phyloP scores from a whole-genome alignment of 2,113 vertebrate species.

The Syrrhaptes paradoxus region DNA sequence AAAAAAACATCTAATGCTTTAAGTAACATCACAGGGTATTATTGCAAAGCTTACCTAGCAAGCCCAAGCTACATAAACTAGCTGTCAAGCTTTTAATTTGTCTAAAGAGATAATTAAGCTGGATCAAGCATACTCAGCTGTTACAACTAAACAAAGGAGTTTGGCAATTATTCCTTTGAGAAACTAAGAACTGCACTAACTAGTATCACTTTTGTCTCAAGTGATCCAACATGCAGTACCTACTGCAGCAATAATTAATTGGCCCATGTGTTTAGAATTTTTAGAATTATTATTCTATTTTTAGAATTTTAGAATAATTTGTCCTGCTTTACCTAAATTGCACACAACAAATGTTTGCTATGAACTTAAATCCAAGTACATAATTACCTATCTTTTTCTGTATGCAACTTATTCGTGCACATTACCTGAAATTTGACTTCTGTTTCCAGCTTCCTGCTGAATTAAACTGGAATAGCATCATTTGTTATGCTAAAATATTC shows the following conservation, averaged over 20 bases:
- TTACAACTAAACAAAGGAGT: not conserved
- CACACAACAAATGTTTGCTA: not conserved
- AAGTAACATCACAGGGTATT: not conserved
- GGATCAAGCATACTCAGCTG: conserved; percentile 23
- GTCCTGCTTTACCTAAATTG: not conserved
- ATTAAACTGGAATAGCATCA: not conserved
- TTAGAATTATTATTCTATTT: not conserved
- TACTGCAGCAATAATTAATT: not conserved
- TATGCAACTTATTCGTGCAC: not conserved
- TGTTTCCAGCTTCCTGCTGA: not conserved
- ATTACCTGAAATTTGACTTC: conserved; percentile 1
- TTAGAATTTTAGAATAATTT: not conserved
- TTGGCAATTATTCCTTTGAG: conserved; percentile 24
- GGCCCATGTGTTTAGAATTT: not conserved
- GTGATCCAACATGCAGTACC: not conserved
- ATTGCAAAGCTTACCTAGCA: not conserved
- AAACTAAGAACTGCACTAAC: conserved; percentile 4
- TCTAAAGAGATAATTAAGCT: conserved; percentile 44
- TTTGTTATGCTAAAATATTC: conserved; percentile 26
- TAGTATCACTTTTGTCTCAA: not conserved
- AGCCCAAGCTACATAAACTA: conserved; percentile 27
- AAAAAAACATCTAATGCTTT: not conserved
- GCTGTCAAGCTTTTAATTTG: conserved; percentile 55
- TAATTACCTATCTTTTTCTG: not conserved
- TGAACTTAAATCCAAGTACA: not conserved